A percentile compares a stretch with the other conserved stretches of the same genome.
Evolutionary conservation across 2,888 invertebrate genomes (phyloP).

Genomic region (Meiosimyza platycephala): DNA sequence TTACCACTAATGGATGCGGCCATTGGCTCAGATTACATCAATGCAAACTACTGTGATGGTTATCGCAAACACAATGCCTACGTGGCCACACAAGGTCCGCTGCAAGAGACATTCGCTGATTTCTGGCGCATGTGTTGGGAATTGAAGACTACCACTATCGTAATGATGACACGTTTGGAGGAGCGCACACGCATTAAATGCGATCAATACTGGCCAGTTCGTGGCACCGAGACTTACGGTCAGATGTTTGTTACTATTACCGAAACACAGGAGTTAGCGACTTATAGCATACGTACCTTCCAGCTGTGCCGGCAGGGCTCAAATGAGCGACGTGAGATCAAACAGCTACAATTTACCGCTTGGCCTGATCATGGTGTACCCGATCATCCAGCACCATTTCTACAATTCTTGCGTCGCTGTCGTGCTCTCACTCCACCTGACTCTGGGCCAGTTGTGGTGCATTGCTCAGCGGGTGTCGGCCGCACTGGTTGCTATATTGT

Average conservation of each 20-base stretch:
- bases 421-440: slow-evolving; percentile 90
- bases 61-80: slow-evolving; percentile 98
- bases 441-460: slow-evolving; percentile 93
- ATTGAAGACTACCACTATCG: slow-evolving; percentile 90
- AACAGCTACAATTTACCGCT: slow-evolving; percentile 98
- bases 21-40: slow-evolving; percentile 96
- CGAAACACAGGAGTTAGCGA: slow-evolving; percentile 96
- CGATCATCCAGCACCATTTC: slow-evolving; percentile 97
- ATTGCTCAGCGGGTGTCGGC: slow-evolving; percentile 93
- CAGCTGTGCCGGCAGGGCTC: slow-evolving; percentile 84
- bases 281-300: slow-evolving; percentile 98
- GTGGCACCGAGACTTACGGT: slow-evolving; percentile 95
- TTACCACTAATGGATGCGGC: slow-evolving; percentile 89
- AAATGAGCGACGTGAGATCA: slow-evolving; percentile 91
- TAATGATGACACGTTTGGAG: slow-evolving; percentile 99
- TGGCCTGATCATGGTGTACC: slow-evolving; percentile 99
- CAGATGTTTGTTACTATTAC: slow-evolving; percentile 93
- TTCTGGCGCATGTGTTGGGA: slow-evolving; percentile 99
- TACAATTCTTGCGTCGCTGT: slow-evolving; percentile 95
- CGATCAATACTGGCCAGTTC: slow-evolving; percentile 97
- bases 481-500: slow-evolving; percentile 98
- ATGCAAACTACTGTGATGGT: slow-evolving; percentile 99
- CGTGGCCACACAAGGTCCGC: slow-evolving; percentile 98
- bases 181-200: slow-evolving; percentile 97
- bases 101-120: slow-evolving; percentile 97